Evolutionary conservation across 37 sponge, comb jelly and placozoan species (phyloP), one percentile per base, ranked within the genome.

Genomic region (Theonella swinhoei): DNA sequence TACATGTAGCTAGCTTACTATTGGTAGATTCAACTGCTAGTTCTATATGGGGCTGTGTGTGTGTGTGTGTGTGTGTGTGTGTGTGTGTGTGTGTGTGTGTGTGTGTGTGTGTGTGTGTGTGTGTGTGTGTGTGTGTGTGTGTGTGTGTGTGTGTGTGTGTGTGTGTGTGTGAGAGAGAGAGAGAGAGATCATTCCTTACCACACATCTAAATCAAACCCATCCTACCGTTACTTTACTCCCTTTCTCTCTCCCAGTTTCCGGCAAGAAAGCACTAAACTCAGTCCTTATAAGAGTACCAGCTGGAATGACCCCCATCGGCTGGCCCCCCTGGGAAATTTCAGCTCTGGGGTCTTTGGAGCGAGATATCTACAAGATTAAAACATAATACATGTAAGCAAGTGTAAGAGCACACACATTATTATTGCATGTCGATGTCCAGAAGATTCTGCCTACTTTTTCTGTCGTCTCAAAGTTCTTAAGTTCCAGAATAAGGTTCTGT

Each of bases 401-500:
- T 42, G 74, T 42, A 17, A 41, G n/a, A 17, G 54, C 14, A 47
- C 14, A 17, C 11, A 7, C 14, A 47, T 14, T 47, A 47, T 17
- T 17, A 47, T 47, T 7, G 54, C 54, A 43, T 3, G 74, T 22
- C n/a, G 34, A 42, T 1, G 26, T 41, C 1, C 22, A 24, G 42
- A 74, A 37, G 40, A 42, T 24, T 7, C 35, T 37, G 7, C 35
- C 32, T 78, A 91, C 96, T 84, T 92, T 85, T 29, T 88, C 86
- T 85, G 85, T 94, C 23, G 58, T 65, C 72, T 96, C 97, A 88
- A 89, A 98, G 73, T 98, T 98, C 85, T 91, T 92, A 0, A 98
- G 83, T 39, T 98, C 98, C 40, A 88, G 66, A 36, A 93, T 39
- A 14, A 98, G 80, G 19, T 88, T 90, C 80, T 96, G 78, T 7